Evolutionary conservation across 2,888 invertebrate species (phyloP).

Genomic region (Epinotia ramella): DNA sequence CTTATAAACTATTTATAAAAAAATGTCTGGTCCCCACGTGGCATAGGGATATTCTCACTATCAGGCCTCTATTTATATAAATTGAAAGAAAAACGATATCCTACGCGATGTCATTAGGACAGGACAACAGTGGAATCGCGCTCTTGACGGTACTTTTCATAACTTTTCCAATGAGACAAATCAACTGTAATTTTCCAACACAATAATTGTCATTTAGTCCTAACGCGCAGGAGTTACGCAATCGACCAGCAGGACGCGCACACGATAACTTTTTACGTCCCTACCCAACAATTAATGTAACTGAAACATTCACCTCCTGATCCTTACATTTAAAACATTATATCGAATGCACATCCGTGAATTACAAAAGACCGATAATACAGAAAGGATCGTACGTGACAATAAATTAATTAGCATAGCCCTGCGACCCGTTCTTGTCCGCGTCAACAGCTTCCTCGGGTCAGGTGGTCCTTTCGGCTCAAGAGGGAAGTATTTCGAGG

Average conservation of each 20-base stretch:
- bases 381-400: conserved; percentile 57
- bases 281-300: background rate
- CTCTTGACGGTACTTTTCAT: too few relatives aligned
- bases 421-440: conserved; percentile 57
- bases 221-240: too few relatives aligned
- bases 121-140: too few relatives aligned
- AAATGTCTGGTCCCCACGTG: too few relatives aligned
- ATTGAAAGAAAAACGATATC: too few relatives aligned
- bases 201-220: too few relatives aligned
- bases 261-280: background rate
- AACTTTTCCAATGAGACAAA: too few relatives aligned
- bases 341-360: conserved; percentile 55
- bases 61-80: too few relatives aligned
- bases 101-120: too few relatives aligned
- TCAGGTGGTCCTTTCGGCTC: conserved; percentile 62
- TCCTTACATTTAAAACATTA: conserved; percentile 47
- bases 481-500: conserved; percentile 61
- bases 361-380: conserved; percentile 54
- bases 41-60: too few relatives aligned
- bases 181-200: too few relatives aligned
- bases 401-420: conserved; percentile 75
- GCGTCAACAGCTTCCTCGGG: conserved; percentile 53
- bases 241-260: background rate
- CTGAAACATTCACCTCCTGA: conserved; percentile 2
- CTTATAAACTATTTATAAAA: too few relatives aligned